Evolutionary conservation across 92 coral and sea anemone species (phyloP), one percentile per base, ranked within the genome.

Genomic region (Epizoanthus rinbou): DNA sequence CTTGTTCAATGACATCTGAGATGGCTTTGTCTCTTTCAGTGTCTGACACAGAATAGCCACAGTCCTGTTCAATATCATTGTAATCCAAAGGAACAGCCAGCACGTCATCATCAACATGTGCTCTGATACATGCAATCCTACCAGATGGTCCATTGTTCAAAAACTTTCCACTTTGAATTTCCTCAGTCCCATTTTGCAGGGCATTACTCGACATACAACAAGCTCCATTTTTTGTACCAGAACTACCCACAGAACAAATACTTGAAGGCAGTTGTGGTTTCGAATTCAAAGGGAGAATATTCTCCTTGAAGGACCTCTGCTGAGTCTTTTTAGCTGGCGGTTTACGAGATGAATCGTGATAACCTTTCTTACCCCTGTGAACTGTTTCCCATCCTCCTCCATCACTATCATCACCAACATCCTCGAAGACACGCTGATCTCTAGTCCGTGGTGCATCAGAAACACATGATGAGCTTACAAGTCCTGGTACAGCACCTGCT

Each of bases 301-400:
- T 78, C 52, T 78, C 82, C 69, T 78, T 78, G 23, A 60, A 78
- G 14, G 71, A n/a, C 35, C 69, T 78, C 57, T 62, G 82, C 13
- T 62, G 65, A 78, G 66, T 59, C 57, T 39, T 41, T 39, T 62
- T 78, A 19, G 52, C 19, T 35, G 66, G 65, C 24, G 13, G 58
- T 43, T 62, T 78, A n/a, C 47, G 58, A 78, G 7, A 17, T 37
- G 71, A 39, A 39, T 78, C 82, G 28, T 84, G 79, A 58, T 93
- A 90, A 45, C 18, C 73, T 71, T 90, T 95, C 87, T 94, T 91
- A 18, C 96, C 97, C 63, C 82, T 94, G 57, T 92, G 87, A 4
- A 95, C 98, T 35, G 98, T 95, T 74, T 95, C 98, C 98, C 98
- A 95, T 0, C 98, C 98, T 66, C 94, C 98, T 1, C 90, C 91